These are phyloP conservation scores for Troides aeacus DNA, from an alignment of 2,888 invertebrate genomes.

Conservation along the genomic window DNA sequence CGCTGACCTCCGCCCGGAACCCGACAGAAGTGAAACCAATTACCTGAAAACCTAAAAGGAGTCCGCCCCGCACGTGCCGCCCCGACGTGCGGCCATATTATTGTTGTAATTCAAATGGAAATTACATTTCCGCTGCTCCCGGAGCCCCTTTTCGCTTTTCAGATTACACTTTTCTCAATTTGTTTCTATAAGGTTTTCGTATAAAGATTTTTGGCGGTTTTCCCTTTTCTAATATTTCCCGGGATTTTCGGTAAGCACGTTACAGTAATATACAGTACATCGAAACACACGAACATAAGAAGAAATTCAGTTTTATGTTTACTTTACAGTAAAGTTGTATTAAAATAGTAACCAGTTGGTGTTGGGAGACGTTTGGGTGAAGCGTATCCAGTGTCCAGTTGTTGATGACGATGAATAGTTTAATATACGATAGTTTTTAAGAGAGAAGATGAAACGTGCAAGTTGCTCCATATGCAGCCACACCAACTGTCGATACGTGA, in stretches of 20 bases:
- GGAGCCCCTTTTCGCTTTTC: constrained; percentile 11
- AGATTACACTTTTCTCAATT: constrained; percentile 14
- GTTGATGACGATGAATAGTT: too few species aligned
- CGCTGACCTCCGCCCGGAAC: background rate
- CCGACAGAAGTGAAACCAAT: constrained; percentile 12
- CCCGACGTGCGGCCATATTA: constrained; percentile 4
- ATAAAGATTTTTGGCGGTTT: background rate
- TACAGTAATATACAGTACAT: too few species aligned
- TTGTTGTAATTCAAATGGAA: constrained; percentile 19
- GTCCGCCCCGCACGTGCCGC: background rate
- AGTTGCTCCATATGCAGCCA: too few species aligned
- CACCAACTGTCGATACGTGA: too few species aligned
- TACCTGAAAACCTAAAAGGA: background rate
- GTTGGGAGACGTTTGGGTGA: too few species aligned
- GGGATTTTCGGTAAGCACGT: background rate
- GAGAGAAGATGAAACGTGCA: too few species aligned
- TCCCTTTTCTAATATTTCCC: background rate
- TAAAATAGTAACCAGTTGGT: too few species aligned
- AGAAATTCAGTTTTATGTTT: too few species aligned
- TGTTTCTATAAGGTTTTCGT: constrained; percentile 4
- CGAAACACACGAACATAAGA: too few species aligned
- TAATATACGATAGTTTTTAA: too few species aligned
- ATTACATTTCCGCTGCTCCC: constrained; percentile 16
- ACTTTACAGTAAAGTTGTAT: too few species aligned
- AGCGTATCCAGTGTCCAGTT: too few species aligned